phyloP scores from a whole-genome alignment of 2,888 invertebrate species.

The Serripes groenlandicus region DNA sequence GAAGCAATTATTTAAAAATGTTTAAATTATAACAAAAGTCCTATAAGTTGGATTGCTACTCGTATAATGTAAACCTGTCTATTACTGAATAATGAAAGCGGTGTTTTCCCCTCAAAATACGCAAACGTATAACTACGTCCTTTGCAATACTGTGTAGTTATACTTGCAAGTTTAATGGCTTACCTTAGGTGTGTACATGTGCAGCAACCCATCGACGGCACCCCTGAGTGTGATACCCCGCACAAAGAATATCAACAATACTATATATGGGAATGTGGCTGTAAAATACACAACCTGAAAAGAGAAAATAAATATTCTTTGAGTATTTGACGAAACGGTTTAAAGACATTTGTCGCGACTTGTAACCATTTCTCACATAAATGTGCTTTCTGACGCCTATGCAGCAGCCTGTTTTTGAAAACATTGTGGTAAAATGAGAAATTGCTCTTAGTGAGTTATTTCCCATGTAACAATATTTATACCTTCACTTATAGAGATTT shows the following conservation, averaged over 20 bases:
- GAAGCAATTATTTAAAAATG: too few relatives aligned
- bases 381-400: background rate
- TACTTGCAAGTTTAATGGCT: constrained; percentile 17
- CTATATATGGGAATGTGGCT: constrained; percentile 97
- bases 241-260: constrained; percentile 97
- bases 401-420: background rate
- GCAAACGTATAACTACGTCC: too few relatives aligned
- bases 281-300: constrained; percentile 89
- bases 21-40: too few relatives aligned
- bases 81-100: too few relatives aligned
- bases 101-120: too few relatives aligned
- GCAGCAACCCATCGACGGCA: constrained; percentile 76
- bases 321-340: too few relatives aligned
- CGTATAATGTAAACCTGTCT: too few relatives aligned
- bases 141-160: too few relatives aligned
- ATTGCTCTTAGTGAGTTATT: background rate
- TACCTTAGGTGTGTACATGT: constrained; percentile 82
- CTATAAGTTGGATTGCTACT: too few relatives aligned
- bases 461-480: background rate
- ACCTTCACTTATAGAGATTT: too few relatives aligned
- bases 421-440: background rate
- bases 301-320: background rate
- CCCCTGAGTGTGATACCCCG: constrained; percentile 90
- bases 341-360: background rate
- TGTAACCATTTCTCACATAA: background rate